Percentiles rank a stretch among this genome's conserved stretches.
phyloP scores from a whole-genome alignment of 2,888 invertebrate genomes.

The Calliphora vomitoria region DNA sequence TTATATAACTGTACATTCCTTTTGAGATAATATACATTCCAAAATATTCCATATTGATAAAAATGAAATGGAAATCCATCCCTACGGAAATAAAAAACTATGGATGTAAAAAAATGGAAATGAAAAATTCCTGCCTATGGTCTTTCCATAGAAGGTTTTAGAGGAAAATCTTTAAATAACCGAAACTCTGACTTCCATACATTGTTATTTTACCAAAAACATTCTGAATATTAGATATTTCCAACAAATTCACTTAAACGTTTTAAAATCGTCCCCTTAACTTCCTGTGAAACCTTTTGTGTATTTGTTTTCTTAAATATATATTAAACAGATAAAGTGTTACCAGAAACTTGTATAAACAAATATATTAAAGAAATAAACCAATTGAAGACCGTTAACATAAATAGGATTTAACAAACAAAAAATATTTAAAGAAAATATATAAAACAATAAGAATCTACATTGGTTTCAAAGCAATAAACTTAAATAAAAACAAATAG shows the following conservation, averaged over 20 bases:
- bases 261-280: background rate
- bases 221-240: too few species aligned
- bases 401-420: slow-evolving; percentile 67
- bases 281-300: slow-evolving; percentile 52
- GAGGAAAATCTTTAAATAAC: too few species aligned
- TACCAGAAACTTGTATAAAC: slow-evolving; percentile 81
- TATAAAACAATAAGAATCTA: slow-evolving; percentile 71
- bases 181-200: too few species aligned
- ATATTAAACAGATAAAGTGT: slow-evolving; percentile 69
- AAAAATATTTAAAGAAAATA: slow-evolving; percentile 63
- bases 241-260: background rate
- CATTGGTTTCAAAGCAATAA: slow-evolving; percentile 75
- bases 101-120: too few species aligned
- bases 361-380: slow-evolving; percentile 69
- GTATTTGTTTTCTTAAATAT: slow-evolving; percentile 61
- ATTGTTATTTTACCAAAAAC: too few species aligned
- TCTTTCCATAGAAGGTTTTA: too few species aligned
- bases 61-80: too few species aligned
- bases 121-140: too few species aligned
- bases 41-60: too few species aligned
- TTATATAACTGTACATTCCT: too few species aligned
- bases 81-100: too few species aligned
- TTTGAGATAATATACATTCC: too few species aligned
- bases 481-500: slow-evolving; percentile 64
- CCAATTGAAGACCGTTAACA: slow-evolving; percentile 72